These are phyloP conservation scores for Sminthurinus aureus DNA, from an alignment of 2,888 invertebrate species.

Conservation along the genomic window DNA sequence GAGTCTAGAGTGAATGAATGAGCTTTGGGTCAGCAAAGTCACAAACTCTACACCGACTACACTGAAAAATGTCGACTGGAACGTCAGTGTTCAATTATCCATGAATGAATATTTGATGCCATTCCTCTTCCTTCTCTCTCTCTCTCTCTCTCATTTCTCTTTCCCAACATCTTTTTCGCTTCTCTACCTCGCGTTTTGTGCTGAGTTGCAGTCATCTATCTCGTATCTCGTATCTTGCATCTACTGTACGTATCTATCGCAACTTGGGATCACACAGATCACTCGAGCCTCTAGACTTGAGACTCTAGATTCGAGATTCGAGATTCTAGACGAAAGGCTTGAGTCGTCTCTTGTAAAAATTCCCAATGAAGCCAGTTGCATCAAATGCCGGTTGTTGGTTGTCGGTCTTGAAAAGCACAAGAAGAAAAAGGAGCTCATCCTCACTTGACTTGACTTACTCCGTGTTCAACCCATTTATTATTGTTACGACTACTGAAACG, in stretches of 20 bases:
- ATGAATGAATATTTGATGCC: slow-evolving; percentile 42
- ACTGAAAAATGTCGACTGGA: slow-evolving; percentile 40
- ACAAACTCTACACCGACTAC: slow-evolving; percentile 38
- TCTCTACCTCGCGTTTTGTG: slow-evolving; percentile 5
- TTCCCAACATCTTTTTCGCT: no score
- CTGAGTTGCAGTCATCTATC: slow-evolving; percentile 38
- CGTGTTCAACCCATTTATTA: neutral
- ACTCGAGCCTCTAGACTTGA: neutral
- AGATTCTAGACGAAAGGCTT: neutral
- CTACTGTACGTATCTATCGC: slow-evolving; percentile 17
- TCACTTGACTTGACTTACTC: neutral
- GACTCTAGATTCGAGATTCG: neutral
- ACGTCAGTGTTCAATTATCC: slow-evolving; percentile 41
- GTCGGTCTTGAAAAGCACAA: neutral
- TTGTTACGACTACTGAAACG: no score
- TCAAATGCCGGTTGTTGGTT: neutral
- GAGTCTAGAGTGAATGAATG: slow-evolving; percentile 28
- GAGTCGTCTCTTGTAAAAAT: neutral
- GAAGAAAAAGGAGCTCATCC: slow-evolving; percentile 10
- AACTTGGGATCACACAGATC: slow-evolving; percentile 7
- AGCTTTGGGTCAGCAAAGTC: slow-evolving; percentile 36
- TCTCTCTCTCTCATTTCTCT: no score
- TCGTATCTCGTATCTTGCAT: neutral
- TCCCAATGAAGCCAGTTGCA: slow-evolving; percentile 1
- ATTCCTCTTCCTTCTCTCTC: slow-evolving; percentile 15